A percentile compares a stretch with the other conserved stretches of the same genome.
phyloP scores from a whole-genome alignment of 2,113 vertebrate genomes.

The Isurus oxyrinchus region DNA sequence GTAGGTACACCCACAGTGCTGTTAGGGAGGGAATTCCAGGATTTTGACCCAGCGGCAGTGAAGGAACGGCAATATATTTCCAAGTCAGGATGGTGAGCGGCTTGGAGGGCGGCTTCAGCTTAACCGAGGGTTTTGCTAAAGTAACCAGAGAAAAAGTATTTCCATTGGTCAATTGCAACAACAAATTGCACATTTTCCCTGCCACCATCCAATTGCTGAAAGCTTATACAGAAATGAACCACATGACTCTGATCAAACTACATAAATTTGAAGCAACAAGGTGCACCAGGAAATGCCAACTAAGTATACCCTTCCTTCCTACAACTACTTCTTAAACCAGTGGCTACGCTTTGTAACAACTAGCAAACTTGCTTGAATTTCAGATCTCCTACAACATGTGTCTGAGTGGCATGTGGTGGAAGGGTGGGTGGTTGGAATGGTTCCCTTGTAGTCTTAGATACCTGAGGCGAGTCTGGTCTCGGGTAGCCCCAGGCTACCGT shows the following conservation, averaged over 20 bases:
- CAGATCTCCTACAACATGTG: background rate
- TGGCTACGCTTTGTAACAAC: background rate
- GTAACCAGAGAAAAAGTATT: background rate
- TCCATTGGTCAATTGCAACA: background rate
- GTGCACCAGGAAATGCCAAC: background rate
- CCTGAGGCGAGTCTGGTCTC: background rate
- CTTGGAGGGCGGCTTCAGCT: no score
- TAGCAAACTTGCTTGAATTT: background rate
- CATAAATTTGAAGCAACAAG: background rate
- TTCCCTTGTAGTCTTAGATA: background rate
- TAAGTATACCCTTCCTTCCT: background rate
- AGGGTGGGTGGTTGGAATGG: background rate
- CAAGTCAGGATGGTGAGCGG: no score
- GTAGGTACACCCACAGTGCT: no score
- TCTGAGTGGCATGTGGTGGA: background rate
- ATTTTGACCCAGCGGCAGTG: no score
- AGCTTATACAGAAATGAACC: background rate
- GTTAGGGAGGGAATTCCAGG: no score
- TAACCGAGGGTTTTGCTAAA: background rate
- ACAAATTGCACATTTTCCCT: background rate
- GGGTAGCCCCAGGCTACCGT: background rate
- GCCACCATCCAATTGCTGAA: background rate
- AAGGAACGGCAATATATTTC: no score
- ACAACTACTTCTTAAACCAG: background rate
- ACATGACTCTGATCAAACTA: background rate